Percentiles rank a stretch among this genome's conserved stretches.
phyloP scores from a whole-genome alignment of 1,140 invertebrate species.

The Cydia pomonella region DNA sequence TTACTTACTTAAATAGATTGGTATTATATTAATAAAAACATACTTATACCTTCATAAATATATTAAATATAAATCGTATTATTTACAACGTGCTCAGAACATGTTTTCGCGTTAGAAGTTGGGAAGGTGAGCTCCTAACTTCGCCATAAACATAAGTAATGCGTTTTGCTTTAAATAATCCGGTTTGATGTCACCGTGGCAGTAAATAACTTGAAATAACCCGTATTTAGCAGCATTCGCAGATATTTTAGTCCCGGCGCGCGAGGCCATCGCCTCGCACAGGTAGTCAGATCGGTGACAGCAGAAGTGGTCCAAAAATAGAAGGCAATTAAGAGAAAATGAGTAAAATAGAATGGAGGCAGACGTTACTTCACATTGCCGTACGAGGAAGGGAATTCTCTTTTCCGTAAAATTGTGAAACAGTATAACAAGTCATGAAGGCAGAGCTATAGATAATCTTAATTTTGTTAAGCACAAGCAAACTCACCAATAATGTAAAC shows the following conservation, averaged over 20 bases:
- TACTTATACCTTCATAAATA: neutral
- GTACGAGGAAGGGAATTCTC: neutral
- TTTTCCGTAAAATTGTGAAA: neutral
- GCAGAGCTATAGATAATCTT: too few species aligned
- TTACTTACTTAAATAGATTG: neutral
- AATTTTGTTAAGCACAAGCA: too few species aligned
- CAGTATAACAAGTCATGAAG: too few species aligned
- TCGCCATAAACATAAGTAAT: neutral
- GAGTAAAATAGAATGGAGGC: neutral
- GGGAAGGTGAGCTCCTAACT: neutral
- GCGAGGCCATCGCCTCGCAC: constrained; percentile 21
- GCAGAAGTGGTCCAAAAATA: constrained; percentile 17
- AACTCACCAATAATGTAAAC: neutral
- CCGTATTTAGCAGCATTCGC: constrained; percentile 11
- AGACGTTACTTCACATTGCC: neutral
- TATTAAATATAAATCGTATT: neutral
- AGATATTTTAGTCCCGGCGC: constrained; percentile 5
- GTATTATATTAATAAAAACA: neutral
- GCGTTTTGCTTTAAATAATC: neutral
- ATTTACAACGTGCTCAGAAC: neutral
- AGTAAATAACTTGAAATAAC: constrained; percentile 11
- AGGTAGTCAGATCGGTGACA: neutral
- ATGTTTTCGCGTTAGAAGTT: neutral
- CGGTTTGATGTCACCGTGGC: neutral
- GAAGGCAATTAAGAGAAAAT: neutral